These are phyloP conservation scores for Gila robusta DNA, from an alignment of 2,797 vertebrate species.

Conservation along the genomic window DNA sequence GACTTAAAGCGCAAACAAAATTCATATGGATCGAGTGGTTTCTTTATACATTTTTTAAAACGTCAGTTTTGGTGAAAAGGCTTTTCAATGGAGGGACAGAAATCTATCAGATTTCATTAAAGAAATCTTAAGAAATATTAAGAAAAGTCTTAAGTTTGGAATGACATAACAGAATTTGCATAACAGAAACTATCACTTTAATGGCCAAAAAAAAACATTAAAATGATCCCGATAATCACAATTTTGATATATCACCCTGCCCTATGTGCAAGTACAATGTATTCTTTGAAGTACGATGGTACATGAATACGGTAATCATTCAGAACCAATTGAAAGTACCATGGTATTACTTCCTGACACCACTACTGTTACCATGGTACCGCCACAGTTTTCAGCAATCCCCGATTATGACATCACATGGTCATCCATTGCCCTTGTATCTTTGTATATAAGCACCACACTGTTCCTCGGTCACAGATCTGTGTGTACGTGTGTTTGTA, in stretches of 20 bases:
- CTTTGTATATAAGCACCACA: not conserved
- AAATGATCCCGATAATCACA: not conserved
- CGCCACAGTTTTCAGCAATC: not conserved
- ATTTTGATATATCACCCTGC: not conserved
- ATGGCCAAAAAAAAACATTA: not conserved
- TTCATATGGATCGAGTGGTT: not conserved
- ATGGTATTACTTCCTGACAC: not conserved
- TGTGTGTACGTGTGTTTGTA: constrained; percentile 13
- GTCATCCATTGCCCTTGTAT: constrained; percentile 17
- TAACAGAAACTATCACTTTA: not conserved
- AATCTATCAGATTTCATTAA: not conserved
- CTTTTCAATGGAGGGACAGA: not conserved
- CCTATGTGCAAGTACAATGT: not conserved
- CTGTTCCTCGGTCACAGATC: constrained; percentile 3
- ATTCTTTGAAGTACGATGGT: not conserved
- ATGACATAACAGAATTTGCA: not conserved
- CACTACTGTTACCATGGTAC: not conserved
- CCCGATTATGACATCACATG: constrained; percentile 25
- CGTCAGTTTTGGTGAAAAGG: not conserved
- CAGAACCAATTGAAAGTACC: not conserved
- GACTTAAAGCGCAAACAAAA: not conserved
- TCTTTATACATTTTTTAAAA: not conserved
- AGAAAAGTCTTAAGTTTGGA: not conserved
- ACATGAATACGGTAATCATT: not conserved
- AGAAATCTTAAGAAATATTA: not conserved